Percentiles rank a stretch among this genome's conserved stretches.
Evolutionary conservation across 2,888 invertebrate species (phyloP).

Genomic region (Calameuta pallipes): DNA sequence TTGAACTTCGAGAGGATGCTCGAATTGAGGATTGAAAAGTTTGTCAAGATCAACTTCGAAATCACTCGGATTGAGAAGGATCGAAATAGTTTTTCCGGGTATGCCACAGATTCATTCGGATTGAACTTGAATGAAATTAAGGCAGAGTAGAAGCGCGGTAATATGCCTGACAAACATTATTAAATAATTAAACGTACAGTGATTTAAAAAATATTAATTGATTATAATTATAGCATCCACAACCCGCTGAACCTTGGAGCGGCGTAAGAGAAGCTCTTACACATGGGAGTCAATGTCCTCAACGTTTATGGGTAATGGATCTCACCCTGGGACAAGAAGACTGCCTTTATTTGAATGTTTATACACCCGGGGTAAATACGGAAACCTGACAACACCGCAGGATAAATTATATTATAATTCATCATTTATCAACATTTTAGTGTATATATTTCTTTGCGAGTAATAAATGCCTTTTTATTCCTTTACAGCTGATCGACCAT

Average conservation of each 20-base stretch:
- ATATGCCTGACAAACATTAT: neutral
- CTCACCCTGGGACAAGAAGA: constrained; percentile 16
- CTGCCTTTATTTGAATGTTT: constrained; percentile 21
- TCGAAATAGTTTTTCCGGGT: too few species aligned
- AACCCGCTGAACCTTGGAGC: constrained; percentile 10
- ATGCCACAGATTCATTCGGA: too few species aligned
- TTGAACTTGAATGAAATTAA: too few species aligned
- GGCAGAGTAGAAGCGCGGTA: too few species aligned
- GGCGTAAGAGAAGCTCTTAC: constrained; percentile 13
- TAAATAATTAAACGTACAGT: neutral
- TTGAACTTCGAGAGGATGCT: too few species aligned
- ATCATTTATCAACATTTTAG: neutral
- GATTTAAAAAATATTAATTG: neutral
- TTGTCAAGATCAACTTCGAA: too few species aligned
- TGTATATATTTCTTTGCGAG: neutral
- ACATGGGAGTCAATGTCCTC: constrained; percentile 19
- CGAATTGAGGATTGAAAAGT: too few species aligned
- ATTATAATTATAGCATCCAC: constrained; percentile 13
- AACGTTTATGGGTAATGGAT: constrained; percentile 12
- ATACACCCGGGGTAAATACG: constrained; percentile 17
- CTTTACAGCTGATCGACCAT: neutral
- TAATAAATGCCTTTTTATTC: neutral
- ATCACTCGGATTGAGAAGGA: too few species aligned
- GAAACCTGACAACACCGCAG: neutral
- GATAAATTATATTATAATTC: neutral